A percentile compares a stretch with the other conserved stretches of the same genome.
Conservation (phyloP, 1,140 invertebrate genomes). For the Magallana gigas region DNA sequence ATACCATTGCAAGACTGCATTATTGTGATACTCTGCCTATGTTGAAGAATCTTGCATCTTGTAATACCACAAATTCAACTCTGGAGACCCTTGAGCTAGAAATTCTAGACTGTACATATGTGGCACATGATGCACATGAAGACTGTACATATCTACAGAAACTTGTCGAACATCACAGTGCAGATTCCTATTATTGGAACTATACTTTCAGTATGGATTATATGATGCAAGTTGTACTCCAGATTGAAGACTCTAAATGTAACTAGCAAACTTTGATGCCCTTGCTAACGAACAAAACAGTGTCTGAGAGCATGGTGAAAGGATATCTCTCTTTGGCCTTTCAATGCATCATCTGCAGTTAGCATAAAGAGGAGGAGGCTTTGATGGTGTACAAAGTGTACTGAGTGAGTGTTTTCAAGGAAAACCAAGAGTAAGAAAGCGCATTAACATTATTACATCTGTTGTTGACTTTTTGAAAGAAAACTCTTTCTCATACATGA, state of each 20-base stretch:
- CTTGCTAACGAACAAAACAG: not conserved
- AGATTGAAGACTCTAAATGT: not conserved
- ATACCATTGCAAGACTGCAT: not conserved
- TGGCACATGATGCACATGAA: too few relatives aligned
- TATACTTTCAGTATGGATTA: too few relatives aligned
- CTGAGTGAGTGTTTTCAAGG: not conserved
- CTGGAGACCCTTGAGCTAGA: not conserved
- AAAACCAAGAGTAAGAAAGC: not conserved
- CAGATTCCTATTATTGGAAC: too few relatives aligned
- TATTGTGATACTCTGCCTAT: conserved; percentile 32
- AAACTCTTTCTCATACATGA: too few relatives aligned
- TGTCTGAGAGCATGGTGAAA: too few relatives aligned
- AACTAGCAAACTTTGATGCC: not conserved
- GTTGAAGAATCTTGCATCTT: not conserved
- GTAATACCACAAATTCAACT: not conserved
- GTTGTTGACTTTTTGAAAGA: not conserved
- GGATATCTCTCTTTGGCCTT: not conserved
- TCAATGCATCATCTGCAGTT: not conserved
- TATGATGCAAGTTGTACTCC: too few relatives aligned
- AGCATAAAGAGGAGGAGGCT: not conserved
- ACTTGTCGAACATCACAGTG: too few relatives aligned
- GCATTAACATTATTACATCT: not conserved
- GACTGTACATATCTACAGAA: too few relatives aligned
- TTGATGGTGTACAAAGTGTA: too few relatives aligned
- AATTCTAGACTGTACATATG: too few relatives aligned